These are phyloP conservation scores for Vultur gryphus DNA, from an alignment of 2,797 vertebrate genomes.

Conservation along the genomic window DNA sequence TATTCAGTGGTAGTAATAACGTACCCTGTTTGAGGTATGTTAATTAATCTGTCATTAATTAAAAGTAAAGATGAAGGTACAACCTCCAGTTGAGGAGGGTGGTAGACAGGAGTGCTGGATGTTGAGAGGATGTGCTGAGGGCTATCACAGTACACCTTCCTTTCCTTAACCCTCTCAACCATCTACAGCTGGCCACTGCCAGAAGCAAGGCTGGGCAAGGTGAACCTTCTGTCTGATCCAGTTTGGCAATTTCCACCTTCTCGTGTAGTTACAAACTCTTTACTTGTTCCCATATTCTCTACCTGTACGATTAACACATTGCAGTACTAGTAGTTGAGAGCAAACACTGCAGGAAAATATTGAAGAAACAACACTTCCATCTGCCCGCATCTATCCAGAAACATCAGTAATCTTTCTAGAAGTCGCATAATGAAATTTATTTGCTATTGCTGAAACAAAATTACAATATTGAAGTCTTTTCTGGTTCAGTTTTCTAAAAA, in stretches of 20 bases:
- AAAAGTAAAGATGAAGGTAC: background rate
- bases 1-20: background rate
- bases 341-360: background rate
- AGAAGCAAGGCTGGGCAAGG: background rate
- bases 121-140: background rate
- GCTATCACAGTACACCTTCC: too few relatives aligned
- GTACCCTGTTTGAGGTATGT: background rate
- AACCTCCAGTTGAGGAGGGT: background rate
- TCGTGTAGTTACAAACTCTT: background rate
- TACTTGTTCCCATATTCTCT: background rate
- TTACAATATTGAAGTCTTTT: background rate
- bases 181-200: background rate
- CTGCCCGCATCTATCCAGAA: background rate
- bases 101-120: background rate
- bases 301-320: fast-evolving
- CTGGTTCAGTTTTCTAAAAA: background rate
- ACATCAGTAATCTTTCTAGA: background rate
- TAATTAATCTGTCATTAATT: background rate
- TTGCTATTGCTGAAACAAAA: background rate
- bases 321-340: background rate
- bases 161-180: background rate
- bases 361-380: background rate
- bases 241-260: background rate
- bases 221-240: too few relatives aligned
- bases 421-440: background rate